Evolutionary conservation across 2,888 invertebrate genomes (phyloP), one percentile per base, ranked within the genome.

Genomic region (Rhagonycha fulva): DNA sequence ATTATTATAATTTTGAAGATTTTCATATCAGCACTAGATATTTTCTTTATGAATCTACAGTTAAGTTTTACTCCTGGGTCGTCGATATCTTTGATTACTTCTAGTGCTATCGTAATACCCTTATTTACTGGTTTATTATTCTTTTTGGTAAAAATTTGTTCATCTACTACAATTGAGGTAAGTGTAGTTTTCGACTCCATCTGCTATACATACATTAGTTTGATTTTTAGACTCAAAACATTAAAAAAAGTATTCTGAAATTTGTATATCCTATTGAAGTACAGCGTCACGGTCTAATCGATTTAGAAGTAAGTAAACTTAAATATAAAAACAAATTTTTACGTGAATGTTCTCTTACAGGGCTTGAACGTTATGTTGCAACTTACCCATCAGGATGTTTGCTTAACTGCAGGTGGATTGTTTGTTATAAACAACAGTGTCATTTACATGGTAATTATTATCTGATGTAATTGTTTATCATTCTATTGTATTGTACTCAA

Each of bases 321-420:
- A 7, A 7, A n/a, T n/a, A 2, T 19, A n/a, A 47, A 47, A 12
- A 2, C 4, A n/a, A 7, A 7, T 47, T 47, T 0, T 47, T 5
- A 1, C 4, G n/a, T 26, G 7, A 7, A 2, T n/a, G n/a, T 9
- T n/a, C 2, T 70, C 68, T 76, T 76, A 47, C 14, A 76, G 76
- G 61, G 70, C 0, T 26, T 62, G 1, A 62, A 61, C 11, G 68
- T 76, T 68, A 74, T 68, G 9, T 62, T 76, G 9, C 71, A 74
- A 67, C 68, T 76, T 19, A 28, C 74, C 0, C 74, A 76, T 62
- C 76, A 76, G 12, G 71, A 68, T 9, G 71, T 76, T 3, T 11
- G 66, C 19, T 76, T 76, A 71, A 76, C 76, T 4, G 76, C 76
- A 7, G 62, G 73, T 11, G 70, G 61, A 61, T 62, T 76, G n/a